Conservation (phyloP, 1,140 invertebrate species). For the Calephelis nemesis region DNA sequence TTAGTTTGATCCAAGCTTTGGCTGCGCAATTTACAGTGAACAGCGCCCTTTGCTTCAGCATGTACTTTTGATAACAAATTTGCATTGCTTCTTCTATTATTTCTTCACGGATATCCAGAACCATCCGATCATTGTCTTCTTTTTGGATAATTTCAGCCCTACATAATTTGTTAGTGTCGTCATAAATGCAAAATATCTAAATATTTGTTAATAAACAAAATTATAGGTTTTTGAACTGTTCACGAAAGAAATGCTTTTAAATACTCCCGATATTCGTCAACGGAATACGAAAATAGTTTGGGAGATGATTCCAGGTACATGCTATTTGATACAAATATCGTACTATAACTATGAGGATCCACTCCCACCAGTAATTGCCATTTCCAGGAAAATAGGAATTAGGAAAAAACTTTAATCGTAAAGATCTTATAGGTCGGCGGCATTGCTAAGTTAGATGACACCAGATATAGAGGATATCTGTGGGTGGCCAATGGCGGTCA, state of each 20-base stretch:
- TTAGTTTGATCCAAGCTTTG: slow-evolving; percentile 59
- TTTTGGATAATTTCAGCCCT: slow-evolving; percentile 65
- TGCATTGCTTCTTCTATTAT: slow-evolving; percentile 56
- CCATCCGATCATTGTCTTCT: slow-evolving; percentile 60
- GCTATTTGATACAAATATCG: too few species aligned
- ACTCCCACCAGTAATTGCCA: too few species aligned
- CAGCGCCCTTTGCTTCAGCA: slow-evolving; percentile 53
- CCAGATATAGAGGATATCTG: too few species aligned
- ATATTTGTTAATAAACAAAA: background rate
- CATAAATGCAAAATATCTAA: background rate
- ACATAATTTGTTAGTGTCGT: background rate
- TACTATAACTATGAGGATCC: too few species aligned
- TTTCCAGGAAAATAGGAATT: too few species aligned
- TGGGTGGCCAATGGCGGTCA: too few species aligned
- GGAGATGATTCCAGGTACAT: too few species aligned
- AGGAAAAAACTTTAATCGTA: too few species aligned
- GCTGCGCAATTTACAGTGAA: slow-evolving; percentile 66
- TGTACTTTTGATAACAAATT: slow-evolving; percentile 55
- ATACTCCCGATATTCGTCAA: too few species aligned
- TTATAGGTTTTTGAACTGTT: background rate
- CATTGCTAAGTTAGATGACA: too few species aligned
- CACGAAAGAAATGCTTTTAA: background rate
- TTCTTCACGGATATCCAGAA: slow-evolving; percentile 66
- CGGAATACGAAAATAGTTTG: too few species aligned
- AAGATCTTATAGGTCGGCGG: too few species aligned